These are phyloP conservation scores for Sebastes schlegelii DNA, from an alignment of 2,113 vertebrate genomes.

Conservation along the genomic window DNA sequence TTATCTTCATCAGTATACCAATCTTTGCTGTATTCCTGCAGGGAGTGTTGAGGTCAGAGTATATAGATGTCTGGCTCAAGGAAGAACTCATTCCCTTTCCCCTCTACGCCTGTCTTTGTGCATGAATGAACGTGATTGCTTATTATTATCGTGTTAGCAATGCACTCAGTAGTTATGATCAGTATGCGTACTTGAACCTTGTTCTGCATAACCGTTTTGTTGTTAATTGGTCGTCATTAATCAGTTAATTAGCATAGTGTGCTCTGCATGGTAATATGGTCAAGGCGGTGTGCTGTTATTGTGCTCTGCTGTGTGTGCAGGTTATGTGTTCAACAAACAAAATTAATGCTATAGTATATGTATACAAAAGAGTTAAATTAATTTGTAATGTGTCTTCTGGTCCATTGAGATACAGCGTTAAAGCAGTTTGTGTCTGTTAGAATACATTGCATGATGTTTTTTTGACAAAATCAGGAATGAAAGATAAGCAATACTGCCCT, in stretches of 20 bases:
- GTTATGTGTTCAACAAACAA: background rate
- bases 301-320: background rate
- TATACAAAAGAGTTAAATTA: background rate
- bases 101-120: background rate
- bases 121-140: constrained; percentile 8
- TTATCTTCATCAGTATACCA: background rate
- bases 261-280: constrained; percentile 15
- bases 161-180: background rate
- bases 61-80: background rate
- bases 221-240: constrained; percentile 31
- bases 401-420: background rate
- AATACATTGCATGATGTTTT: background rate
- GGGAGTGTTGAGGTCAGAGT: background rate
- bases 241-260: constrained; percentile 17
- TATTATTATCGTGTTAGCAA: background rate
- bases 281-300: constrained; percentile 2
- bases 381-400: background rate
- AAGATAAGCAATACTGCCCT: background rate
- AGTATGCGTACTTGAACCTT: constrained; percentile 1
- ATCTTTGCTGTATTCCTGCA: background rate
- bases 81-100: background rate
- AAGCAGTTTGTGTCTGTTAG: background rate
- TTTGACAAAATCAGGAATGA: background rate
- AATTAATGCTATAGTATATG: background rate
- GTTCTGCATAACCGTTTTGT: constrained; percentile 6